Evolutionary conservation across 2,888 invertebrate genomes (phyloP).

Genomic region (Spicauda simplicius): DNA sequence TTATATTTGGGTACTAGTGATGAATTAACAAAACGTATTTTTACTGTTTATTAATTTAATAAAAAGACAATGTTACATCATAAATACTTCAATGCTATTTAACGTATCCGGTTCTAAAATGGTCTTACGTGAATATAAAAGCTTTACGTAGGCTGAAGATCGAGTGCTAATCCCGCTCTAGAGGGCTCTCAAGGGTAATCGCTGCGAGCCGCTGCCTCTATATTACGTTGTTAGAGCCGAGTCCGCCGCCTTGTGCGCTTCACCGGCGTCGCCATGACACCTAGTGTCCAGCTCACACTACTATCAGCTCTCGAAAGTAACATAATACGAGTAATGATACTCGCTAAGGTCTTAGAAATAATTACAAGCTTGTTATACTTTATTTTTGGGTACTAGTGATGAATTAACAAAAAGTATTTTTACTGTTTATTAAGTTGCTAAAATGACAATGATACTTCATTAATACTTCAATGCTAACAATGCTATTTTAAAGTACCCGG

Average conservation of each 20-base stretch:
- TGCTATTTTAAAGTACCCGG: background rate
- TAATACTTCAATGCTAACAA: too few species aligned
- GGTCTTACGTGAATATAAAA: background rate
- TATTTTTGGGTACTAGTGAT: too few species aligned
- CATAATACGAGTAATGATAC: background rate
- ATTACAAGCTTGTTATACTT: too few species aligned
- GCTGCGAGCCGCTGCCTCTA: conserved; percentile 54
- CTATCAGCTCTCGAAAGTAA: conserved; percentile 9
- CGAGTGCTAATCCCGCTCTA: conserved; percentile 68
- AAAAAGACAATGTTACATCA: too few species aligned
- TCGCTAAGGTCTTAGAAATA: too few species aligned
- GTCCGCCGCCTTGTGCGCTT: conserved; percentile 45
- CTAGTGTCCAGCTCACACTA: conserved; percentile 18
- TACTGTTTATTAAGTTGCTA: too few species aligned
- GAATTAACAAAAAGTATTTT: too few species aligned
- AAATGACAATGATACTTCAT: too few species aligned
- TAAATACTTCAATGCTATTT: background rate
- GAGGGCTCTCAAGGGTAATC: conserved; percentile 69
- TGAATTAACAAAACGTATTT: too few species aligned
- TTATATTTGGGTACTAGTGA: too few species aligned
- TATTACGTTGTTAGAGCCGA: conserved; percentile 66
- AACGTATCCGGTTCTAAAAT: background rate
- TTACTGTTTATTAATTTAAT: too few species aligned
- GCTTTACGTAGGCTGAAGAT: conserved; percentile 32
- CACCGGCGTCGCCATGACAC: conserved; percentile 24